A percentile compares a stretch with the other conserved stretches of the same genome.
phyloP scores from a whole-genome alignment of 2,797 vertebrate genomes.

The Discoglossus pictus region DNA sequence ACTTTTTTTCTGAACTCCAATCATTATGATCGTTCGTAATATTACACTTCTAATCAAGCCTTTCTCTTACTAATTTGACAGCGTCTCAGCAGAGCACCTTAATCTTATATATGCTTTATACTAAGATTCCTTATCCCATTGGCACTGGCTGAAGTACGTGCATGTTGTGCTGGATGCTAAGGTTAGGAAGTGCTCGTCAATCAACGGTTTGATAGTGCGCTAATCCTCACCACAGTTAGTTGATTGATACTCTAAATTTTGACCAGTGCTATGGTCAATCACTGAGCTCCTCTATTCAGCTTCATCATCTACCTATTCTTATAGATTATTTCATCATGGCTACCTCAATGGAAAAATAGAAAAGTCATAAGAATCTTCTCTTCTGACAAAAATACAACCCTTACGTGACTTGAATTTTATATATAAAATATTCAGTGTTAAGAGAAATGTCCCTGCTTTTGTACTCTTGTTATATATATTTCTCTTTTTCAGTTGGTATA shows the following conservation, averaged over 20 bases:
- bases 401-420: constrained; percentile 43
- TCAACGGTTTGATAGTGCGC: constrained; percentile 58
- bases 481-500: constrained; percentile 10
- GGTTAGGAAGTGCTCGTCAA: constrained; percentile 63
- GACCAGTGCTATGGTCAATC: constrained; percentile 68
- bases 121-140: constrained; percentile 54
- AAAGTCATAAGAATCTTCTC: constrained; percentile 48
- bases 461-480: constrained; percentile 17
- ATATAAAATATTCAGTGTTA: constrained; percentile 36
- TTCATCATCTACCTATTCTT: constrained; percentile 70
- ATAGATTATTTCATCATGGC: constrained; percentile 54
- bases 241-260: constrained; percentile 63
- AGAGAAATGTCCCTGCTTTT: background rate
- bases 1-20: constrained; percentile 23
- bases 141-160: constrained; percentile 47
- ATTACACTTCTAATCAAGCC: constrained; percentile 61
- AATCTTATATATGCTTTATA: constrained; percentile 42
- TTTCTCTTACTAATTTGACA: constrained; percentile 55
- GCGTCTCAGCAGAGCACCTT: constrained; percentile 48
- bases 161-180: constrained; percentile 57
- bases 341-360: constrained; percentile 56
- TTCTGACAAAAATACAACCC: constrained; percentile 46
- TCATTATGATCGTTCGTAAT: constrained; percentile 35
- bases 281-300: constrained; percentile 61
- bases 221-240: constrained; percentile 61